Conservation (phyloP, 2,888 invertebrate species). For the Netelia virgata region DNA sequence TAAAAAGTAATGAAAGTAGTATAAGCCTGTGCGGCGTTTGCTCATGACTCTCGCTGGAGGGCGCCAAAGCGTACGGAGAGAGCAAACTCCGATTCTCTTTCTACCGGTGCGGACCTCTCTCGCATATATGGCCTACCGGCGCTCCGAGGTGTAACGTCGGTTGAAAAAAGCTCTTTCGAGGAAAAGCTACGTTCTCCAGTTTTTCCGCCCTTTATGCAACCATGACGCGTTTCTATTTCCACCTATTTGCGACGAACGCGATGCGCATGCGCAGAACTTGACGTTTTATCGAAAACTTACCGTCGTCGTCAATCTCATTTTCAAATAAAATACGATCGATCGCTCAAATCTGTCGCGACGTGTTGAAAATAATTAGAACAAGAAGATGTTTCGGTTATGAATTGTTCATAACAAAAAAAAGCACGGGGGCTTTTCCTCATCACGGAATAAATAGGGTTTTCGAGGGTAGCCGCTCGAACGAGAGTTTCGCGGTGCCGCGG, state of each 20-base stretch:
- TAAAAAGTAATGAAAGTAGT: constrained; percentile 83
- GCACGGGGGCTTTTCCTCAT: constrained; percentile 12
- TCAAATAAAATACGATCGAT: too few relatives aligned
- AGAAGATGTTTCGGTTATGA: constrained; percentile 13
- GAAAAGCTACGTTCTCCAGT: constrained; percentile 66
- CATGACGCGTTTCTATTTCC: constrained; percentile 32
- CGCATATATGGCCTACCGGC: constrained; percentile 59
- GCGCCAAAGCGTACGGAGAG: constrained; percentile 43
- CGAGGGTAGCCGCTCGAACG: constrained; percentile 34
- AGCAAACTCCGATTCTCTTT: not conserved
- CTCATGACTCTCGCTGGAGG: constrained; percentile 17
- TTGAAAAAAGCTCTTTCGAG: constrained; percentile 70
- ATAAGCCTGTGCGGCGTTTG: constrained; percentile 74
- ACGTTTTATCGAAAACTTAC: too few relatives aligned
- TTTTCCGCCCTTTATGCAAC: constrained; percentile 35
- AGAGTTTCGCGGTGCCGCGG: constrained; percentile 27
- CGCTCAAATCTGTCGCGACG: too few relatives aligned
- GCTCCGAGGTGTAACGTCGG: constrained; percentile 51
- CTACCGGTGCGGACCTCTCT: constrained; percentile 52
- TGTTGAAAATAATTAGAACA: too few relatives aligned
- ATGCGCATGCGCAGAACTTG: constrained; percentile 7
- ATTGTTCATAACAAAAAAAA: constrained; percentile 12
- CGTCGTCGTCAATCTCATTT: too few relatives aligned
- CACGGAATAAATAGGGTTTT: constrained; percentile 10
- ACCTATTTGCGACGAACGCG: constrained; percentile 18